A percentile compares a stretch with the other conserved stretches of the same genome.
These are phyloP conservation scores for Ictidomys tridecemlineatus DNA, from an alignment of 2,113 vertebrate genomes.

Conservation along the genomic window DNA sequence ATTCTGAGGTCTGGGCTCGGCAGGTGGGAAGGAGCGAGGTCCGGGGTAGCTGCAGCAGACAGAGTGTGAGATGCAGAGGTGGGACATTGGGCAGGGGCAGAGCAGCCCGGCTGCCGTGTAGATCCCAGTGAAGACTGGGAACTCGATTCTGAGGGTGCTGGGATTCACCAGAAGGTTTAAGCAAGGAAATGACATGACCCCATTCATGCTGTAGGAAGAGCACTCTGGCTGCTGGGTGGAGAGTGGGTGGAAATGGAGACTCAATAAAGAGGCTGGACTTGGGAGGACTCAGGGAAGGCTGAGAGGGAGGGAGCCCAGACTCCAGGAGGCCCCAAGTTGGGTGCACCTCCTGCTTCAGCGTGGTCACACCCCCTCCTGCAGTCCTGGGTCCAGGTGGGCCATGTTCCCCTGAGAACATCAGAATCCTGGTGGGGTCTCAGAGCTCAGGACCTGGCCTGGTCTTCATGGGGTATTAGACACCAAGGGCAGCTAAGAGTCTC, in stretches of 20 bases:
- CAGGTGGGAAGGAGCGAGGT: not conserved
- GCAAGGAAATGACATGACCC: not conserved
- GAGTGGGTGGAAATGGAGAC: not conserved
- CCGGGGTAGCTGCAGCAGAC: not conserved
- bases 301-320: too few relatives aligned
- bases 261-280: not conserved
- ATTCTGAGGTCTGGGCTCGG: not conserved
- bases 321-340: too few relatives aligned
- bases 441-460: not conserved
- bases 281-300: not conserved
- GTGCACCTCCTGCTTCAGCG: not conserved
- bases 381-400: not conserved
- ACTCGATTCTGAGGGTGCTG: not conserved
- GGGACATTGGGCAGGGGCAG: accelerated
- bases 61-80: not conserved
- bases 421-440: not conserved
- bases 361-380: not conserved
- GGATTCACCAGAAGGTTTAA: not conserved
- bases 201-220: not conserved
- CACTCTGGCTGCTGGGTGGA: not conserved
- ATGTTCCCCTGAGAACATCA: not conserved
- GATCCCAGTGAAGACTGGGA: not conserved
- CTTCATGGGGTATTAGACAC: not conserved
- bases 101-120: not conserved
- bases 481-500: not conserved